A percentile compares a stretch with the other conserved stretches of the same genome.
These are phyloP conservation scores for Orgyia antiqua DNA, from an alignment of 2,888 invertebrate species.

Conservation along the genomic window DNA sequence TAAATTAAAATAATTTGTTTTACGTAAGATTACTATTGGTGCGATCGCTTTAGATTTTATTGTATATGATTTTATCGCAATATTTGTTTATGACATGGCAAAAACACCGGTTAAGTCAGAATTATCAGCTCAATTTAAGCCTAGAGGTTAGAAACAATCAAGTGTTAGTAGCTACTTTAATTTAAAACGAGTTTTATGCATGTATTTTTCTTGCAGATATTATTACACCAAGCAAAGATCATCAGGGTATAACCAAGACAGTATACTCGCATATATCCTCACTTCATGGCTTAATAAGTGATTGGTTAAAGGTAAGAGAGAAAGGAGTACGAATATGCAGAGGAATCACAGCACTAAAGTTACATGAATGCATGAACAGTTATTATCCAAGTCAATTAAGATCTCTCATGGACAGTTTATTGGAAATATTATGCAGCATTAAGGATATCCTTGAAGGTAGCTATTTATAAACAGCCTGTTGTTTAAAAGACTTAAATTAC, in stretches of 20 bases:
- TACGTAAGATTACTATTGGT: no score
- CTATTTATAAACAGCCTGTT: neutral
- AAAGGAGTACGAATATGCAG: slow-evolving; percentile 52
- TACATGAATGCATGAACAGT: slow-evolving; percentile 50
- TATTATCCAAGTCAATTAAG: slow-evolving; percentile 55
- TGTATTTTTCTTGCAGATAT: slow-evolving; percentile 55
- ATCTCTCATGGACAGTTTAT: slow-evolving; percentile 41
- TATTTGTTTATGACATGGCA: no score
- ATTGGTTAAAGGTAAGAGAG: slow-evolving; percentile 51
- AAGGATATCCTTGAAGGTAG: slow-evolving; percentile 51
- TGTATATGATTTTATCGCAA: no score
- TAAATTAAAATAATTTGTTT: no score
- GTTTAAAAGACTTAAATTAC: no score
- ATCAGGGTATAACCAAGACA: slow-evolving; percentile 53
- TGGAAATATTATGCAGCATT: slow-evolving; percentile 41
- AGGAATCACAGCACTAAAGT: slow-evolving; percentile 45
- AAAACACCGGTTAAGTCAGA: slow-evolving; percentile 40
- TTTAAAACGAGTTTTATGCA: no score
- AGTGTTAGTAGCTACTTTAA: neutral
- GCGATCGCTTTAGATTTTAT: no score
- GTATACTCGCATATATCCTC: slow-evolving; percentile 56
- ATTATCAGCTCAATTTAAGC: slow-evolving; percentile 28
- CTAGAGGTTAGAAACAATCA: slow-evolving; percentile 37
- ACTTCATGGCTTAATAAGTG: slow-evolving; percentile 43
- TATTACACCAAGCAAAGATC: slow-evolving; percentile 48